Evolutionary conservation across 2,113 vertebrate genomes (phyloP).

Genomic region (Psittacus erithacus): DNA sequence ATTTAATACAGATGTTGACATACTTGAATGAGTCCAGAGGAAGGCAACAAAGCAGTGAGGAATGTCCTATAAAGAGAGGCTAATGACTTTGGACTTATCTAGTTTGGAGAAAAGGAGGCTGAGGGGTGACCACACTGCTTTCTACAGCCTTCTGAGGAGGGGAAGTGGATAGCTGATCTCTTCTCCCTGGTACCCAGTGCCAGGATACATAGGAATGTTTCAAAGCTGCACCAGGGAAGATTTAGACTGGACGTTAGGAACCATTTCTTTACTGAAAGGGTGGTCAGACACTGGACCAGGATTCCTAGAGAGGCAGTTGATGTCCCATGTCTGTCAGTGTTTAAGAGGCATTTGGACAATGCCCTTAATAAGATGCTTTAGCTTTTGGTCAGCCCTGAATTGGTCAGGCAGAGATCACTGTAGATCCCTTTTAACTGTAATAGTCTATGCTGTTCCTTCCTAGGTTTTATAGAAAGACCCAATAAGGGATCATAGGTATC

Average conservation of each 20-base stretch:
- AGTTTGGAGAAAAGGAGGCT: not conserved
- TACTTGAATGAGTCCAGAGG: not conserved
- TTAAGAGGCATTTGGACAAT: not conserved
- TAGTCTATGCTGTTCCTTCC: not conserved
- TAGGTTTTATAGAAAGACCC: not conserved
- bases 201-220: not conserved
- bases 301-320: not conserved
- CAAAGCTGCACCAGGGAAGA: not conserved
- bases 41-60: not conserved
- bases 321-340: not conserved
- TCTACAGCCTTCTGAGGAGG: not conserved
- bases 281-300: not conserved
- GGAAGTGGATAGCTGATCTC: not conserved
- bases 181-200: not conserved
- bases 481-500: not conserved
- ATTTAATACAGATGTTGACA: not conserved
- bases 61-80: accelerated
- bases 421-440: not conserved
- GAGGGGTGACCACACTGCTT: not conserved
- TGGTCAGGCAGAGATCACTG: not conserved
- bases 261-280: not conserved
- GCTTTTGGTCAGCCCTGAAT: not conserved
- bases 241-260: not conserved
- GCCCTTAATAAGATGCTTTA: not conserved
- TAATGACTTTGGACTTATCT: not conserved